phyloP scores from a whole-genome alignment of 2,797 vertebrate genomes.

The Lutjanus argentimaculatus region DNA sequence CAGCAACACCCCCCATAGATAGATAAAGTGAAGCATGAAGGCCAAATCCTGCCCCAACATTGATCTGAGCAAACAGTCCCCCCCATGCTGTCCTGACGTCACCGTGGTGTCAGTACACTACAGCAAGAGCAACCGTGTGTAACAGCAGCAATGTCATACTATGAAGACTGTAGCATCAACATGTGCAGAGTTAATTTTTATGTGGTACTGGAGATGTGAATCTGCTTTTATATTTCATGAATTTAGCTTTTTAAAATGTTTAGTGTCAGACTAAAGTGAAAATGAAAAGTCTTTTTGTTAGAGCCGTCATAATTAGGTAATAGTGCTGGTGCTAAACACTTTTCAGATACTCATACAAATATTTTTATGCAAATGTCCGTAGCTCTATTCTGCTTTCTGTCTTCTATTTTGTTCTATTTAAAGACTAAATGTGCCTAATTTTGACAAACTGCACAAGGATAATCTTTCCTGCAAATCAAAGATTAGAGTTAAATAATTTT shows the following conservation, averaged over 20 bases:
- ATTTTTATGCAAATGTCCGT: conserved; percentile 3
- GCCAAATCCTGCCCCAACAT: conserved; percentile 68
- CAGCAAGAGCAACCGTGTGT: conserved; percentile 40
- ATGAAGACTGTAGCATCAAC: conserved; percentile 13
- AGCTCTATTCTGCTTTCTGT: not conserved
- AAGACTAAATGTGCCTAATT: not conserved
- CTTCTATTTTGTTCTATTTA: conserved; percentile 15
- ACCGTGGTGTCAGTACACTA: conserved; percentile 41
- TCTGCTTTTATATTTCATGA: not conserved
- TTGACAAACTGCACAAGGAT: conserved; percentile 18
- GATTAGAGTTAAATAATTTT: conserved; percentile 29
- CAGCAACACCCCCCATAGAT: conserved; percentile 44
- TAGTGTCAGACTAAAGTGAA: not conserved
- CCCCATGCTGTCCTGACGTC: conserved; percentile 34
- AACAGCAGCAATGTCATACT: conserved; percentile 30
- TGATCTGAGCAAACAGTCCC: conserved; percentile 66
- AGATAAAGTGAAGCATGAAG: conserved; percentile 71
- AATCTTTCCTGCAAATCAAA: conserved; percentile 40
- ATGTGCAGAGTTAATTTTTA: conserved; percentile 10
- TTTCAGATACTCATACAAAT: conserved; percentile 5
- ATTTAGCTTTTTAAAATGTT: not conserved
- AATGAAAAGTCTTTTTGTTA: not conserved
- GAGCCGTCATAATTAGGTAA: not conserved
- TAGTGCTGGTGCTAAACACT: not conserved
- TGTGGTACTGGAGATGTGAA: not conserved